Base-by-base conservation (phyloP, 1,140 invertebrate species). In the Penaeus indicus region DNA sequence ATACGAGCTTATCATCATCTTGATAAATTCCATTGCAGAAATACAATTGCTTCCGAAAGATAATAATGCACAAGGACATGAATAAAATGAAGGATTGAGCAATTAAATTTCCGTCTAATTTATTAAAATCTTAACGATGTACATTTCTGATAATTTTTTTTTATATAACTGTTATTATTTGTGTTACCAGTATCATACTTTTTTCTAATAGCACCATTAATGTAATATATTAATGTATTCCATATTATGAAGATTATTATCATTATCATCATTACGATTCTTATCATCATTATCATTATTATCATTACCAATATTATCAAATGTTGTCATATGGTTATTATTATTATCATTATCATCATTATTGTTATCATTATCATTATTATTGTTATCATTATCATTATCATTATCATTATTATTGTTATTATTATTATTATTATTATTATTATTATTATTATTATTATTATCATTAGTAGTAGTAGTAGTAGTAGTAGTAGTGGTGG, bases 401-500 rank as follows among this genome's bases (percentile, higher is more conserved):
- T 21, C 1, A 67, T 21, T 3, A 67, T 21, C 3, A 67, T 21
- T 67, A 67, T 19, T 67, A 67, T 21, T 67, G 3, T 21, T 67
- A 67, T 21, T 67, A n/a, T 21, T 3, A 67, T 21, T 21, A 67
- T 21, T 3, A 67, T 21, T n/a, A 67, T 21, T 67, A 67, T 21
- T 67, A 67, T 21, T 67, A 67, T 1, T 67, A 67, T 21, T 67
- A n/a, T 21, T 67, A 3, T 1, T 67, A 67, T 21, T 67, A 67
- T 21, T 67, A 67, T 21, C 3, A 67, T 32, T 32, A 32, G n/a
- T 64, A 64, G n/a, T 64, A 64, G n/a, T 64, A 64, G n/a, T 64
- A 64, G n/a, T 64, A 64, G n/a, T 64, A 64, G n/a, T 64, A 64
- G n/a, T 18, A 64, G n/a, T 64, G n/a, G n/a, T 64, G n/a, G n/a